Base-by-base conservation (phyloP, 2,113 vertebrate genomes). In the Brevimyrus niger region DNA sequence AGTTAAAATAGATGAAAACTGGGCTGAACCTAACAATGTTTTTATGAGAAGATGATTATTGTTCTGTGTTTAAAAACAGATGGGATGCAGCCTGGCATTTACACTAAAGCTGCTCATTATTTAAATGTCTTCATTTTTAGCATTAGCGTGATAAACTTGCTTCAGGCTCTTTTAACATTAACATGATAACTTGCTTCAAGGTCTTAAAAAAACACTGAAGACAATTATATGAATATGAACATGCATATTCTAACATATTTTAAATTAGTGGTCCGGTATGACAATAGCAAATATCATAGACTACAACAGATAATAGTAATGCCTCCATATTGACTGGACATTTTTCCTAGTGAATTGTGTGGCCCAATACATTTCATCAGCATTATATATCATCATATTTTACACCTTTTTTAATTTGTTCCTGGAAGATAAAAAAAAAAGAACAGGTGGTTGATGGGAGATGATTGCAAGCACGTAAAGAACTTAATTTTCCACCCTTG, bases 341-440 rank as follows among this genome's bases (percentile, higher is more conserved):
- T 55, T 51, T 89, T 58, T 15, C 27, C 80, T 48, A 17, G 87
- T 44, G 38, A 48, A 11, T 82, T 5, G 53, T 86, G 17, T 89
- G 86, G 51, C 27, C 61, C 83, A 47, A 51, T 48, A 55, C 58
- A 21, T 21, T 19, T 88, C 89, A 83, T 88, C 88, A 10, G 23
- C 15, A 46, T 58, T 38, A 31, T 88, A 55, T 69, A 44, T 55
- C 85, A 84, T 87, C n/a, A 44, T 89, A 89, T 61, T 8, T 61
- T 86, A 48, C 82, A 87, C 11, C 4, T 51, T 61, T 88, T 65
- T 90, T 15, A 55, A 55, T 85, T 46, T 44, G 42, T 91, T 89
- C 53, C 86, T 87, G 87, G 89, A 91, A 90, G 87, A 86, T 88
- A 87, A 85, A 90, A 87, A 87, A 90, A 86, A 58, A 87, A 89